A percentile compares a stretch with the other conserved stretches of the same genome.
Evolutionary conservation across 2,113 vertebrate genomes (phyloP).

Genomic region (Petromus typicus): DNA sequence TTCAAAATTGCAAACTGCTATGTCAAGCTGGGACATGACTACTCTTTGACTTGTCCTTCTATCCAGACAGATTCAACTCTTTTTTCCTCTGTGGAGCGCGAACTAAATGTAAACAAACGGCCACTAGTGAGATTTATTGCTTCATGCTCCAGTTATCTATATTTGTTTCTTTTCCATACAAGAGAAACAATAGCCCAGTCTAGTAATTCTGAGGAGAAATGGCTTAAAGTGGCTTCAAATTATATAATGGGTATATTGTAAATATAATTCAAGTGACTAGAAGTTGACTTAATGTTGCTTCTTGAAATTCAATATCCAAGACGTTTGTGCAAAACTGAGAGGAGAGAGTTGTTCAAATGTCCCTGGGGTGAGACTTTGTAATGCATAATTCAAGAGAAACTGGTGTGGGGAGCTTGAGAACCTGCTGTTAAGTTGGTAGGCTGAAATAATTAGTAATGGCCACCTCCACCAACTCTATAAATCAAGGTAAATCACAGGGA

Average conservation of each 20-base stretch:
- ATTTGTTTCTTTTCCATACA: background rate
- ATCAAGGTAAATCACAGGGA: slow-evolving; percentile 45
- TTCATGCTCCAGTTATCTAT: slow-evolving; percentile 18
- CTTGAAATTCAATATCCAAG: slow-evolving; percentile 35
- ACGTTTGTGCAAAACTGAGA: background rate
- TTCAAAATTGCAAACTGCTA: background rate
- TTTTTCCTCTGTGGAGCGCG: background rate
- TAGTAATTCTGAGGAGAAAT: slow-evolving; percentile 25
- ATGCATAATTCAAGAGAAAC: slow-evolving; percentile 50
- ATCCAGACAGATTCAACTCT: background rate
- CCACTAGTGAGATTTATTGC: background rate
- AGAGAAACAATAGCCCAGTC: background rate
- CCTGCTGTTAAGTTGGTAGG: background rate
- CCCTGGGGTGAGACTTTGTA: slow-evolving; percentile 6
- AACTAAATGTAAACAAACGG: slow-evolving; percentile 24
- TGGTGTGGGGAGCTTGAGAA: background rate
- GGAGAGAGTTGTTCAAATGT: background rate
- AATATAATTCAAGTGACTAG: slow-evolving; percentile 17
- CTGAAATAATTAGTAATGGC: slow-evolving; percentile 43
- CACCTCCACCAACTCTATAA: slow-evolving; percentile 27
- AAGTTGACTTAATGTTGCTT: slow-evolving; percentile 41
- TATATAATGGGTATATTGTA: slow-evolving; percentile 44
- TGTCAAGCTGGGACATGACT: background rate
- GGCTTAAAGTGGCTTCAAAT: background rate
- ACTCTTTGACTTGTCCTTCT: background rate